phyloP scores from a whole-genome alignment of 2,113 vertebrate species.

The Corythoichthys haematopterus region DNA sequence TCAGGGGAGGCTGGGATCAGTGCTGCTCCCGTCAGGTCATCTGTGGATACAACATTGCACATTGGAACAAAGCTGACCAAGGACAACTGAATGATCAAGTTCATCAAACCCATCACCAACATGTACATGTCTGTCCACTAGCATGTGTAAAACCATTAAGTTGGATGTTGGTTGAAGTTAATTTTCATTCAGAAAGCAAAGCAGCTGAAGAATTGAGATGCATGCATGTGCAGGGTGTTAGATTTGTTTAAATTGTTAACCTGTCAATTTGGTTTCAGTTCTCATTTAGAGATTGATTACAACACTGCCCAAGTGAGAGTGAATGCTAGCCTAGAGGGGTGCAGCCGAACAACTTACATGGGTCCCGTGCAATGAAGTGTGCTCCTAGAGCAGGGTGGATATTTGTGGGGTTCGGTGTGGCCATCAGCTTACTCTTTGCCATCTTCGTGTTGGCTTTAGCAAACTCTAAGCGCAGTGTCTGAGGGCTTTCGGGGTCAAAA shows the following conservation, averaged over 20 bases:
- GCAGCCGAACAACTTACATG: constrained; percentile 88
- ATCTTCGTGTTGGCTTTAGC: constrained; percentile 99
- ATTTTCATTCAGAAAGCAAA: constrained; percentile 44
- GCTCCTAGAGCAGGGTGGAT: constrained; percentile 95
- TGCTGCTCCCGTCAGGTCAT: constrained; percentile 94
- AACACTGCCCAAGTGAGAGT: constrained; percentile 52
- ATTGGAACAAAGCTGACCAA: constrained; percentile 25
- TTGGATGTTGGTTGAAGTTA: constrained; percentile 3
- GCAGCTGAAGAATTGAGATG: constrained; percentile 41
- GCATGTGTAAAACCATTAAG: neutral
- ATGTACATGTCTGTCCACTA: constrained; percentile 1
- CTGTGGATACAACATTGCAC: constrained; percentile 61
- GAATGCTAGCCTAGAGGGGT: constrained; percentile 66
- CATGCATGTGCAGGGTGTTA: constrained; percentile 74
- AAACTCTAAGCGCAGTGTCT: constrained; percentile 98
- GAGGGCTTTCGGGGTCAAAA: constrained; percentile 97
- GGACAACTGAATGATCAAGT: neutral
- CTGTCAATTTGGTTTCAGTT: constrained; percentile 6
- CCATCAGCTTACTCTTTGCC: constrained; percentile 99
- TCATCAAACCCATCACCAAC: neutral
- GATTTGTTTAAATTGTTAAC: constrained; percentile 48
- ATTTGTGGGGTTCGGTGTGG: constrained; percentile 93
- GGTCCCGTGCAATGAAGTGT: constrained; percentile 98
- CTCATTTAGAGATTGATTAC: constrained; percentile 14
- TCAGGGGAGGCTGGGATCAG: constrained; percentile 93